A percentile compares a stretch with the other conserved stretches of the same genome.
These are phyloP conservation scores for Fregata magnificens DNA, from an alignment of 2,113 vertebrate genomes.

Conservation along the genomic window DNA sequence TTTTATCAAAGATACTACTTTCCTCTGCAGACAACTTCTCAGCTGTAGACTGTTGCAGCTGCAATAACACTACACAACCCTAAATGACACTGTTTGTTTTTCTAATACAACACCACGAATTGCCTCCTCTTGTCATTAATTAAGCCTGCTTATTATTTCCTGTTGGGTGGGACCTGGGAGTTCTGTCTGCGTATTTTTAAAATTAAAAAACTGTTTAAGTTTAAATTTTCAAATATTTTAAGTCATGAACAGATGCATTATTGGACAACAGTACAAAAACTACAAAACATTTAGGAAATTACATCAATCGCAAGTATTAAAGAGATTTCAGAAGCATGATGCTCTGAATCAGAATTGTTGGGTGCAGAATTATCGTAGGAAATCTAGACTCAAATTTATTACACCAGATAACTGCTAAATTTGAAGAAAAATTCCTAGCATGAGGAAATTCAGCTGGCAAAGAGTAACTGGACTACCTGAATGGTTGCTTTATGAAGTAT, in stretches of 20 bases:
- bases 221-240: not conserved
- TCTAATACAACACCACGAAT: not conserved
- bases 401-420: not conserved
- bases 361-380: not conserved
- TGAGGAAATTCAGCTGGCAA: not conserved
- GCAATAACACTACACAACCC: not conserved
- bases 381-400: not conserved
- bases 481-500: not conserved
- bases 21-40: not conserved
- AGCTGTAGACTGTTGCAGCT: not conserved
- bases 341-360: not conserved
- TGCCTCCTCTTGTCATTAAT: conserved; percentile 1
- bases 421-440: not conserved
- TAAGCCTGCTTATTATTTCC: conserved; percentile 36
- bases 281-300: not conserved
- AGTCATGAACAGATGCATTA: not conserved
- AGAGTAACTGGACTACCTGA: not conserved
- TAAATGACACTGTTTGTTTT: conserved; percentile 22
- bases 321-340: not conserved
- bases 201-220: not conserved
- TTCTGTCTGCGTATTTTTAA: not conserved
- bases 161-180: not conserved
- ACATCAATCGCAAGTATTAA: not conserved
- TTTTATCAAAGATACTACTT: not conserved
- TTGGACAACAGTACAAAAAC: not conserved